phyloP scores from a whole-genome alignment of 2,888 invertebrate species.

The Eristalis tenax region DNA sequence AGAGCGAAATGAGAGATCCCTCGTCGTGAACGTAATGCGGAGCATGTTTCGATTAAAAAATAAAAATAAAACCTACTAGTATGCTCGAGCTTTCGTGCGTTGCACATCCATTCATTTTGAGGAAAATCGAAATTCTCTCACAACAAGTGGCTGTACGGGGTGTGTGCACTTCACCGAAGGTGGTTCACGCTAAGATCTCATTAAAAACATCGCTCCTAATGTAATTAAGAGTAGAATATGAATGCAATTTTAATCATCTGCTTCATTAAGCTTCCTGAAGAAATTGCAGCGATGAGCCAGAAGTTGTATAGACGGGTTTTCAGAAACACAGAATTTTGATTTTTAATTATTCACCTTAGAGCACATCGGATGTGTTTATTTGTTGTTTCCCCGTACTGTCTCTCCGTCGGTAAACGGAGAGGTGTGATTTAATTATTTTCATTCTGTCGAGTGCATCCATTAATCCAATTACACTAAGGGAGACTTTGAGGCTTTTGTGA shows the following conservation, averaged over 20 bases:
- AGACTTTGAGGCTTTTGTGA: not conserved
- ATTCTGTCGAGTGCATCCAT: slow-evolving; percentile 48
- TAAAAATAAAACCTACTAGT: too few relatives aligned
- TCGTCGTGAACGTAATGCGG: not conserved
- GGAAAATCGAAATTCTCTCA: slow-evolving; percentile 42
- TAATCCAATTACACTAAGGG: slow-evolving; percentile 24
- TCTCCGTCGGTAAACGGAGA: not conserved
- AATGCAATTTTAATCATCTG: slow-evolving; percentile 75
- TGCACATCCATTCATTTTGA: slow-evolving; percentile 36
- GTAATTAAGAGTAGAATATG: slow-evolving; percentile 66
- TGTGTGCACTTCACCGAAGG: not conserved
- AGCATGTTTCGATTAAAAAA: too few relatives aligned
- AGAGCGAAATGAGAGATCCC: not conserved
- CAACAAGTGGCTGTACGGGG: not conserved
- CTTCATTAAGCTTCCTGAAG: slow-evolving; percentile 72
- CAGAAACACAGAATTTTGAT: not conserved
- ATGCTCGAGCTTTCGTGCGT: not conserved
- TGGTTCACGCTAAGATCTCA: slow-evolving; percentile 61
- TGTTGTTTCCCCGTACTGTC: not conserved
- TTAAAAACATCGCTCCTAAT: slow-evolving; percentile 55
- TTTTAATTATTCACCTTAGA: not conserved
- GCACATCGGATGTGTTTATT: slow-evolving; percentile 1
- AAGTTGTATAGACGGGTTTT: not conserved
- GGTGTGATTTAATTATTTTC: slow-evolving; percentile 58
- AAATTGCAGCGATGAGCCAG: slow-evolving; percentile 7